Evolutionary conservation across 2,113 vertebrate species (phyloP), one percentile per base, ranked within the genome.

Genomic region (Centrocercus urophasianus): DNA sequence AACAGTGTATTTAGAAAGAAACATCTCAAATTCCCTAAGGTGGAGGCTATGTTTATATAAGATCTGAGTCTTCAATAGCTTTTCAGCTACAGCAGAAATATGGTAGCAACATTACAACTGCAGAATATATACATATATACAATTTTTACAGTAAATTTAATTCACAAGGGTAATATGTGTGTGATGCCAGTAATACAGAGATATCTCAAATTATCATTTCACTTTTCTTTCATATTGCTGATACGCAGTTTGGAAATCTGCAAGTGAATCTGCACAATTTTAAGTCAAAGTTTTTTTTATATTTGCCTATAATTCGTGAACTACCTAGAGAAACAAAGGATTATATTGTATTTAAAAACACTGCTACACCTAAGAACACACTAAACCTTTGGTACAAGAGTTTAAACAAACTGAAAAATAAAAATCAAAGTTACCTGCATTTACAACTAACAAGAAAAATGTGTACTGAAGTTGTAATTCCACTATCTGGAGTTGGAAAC

Each of bases 21-120:
- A 5, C 0, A 19, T 30, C 36, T 22, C 50, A 70, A 21, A 36
- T 1, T 48, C 12, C 32, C 65, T 20, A n/a, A n/a, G 15, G 21
- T 2, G 59, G 40, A 42, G 22, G 36, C 27, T 2, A 0, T 27
- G 7, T 24, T 77, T 13, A 40, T 48, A 13, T 30, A 81, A 59
- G 7, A 42, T 13, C 4, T 3, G 22, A 5, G 38, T 30, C 3
- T 47, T 43, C 45, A 73, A 11, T 0, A 48, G 3, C 25, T 4
- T 43, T 63, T 42, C 17, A 74, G 47, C 8, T 48, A 11, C 40
- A 36, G 11, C 17, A 75, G 3, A 5, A 86, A 9, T 45, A 45
- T 34, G 16, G 20, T 8, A 42, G 7, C 61, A 90, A 8, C 19
- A 20, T 52, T 76, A 45, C 0, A 43, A 72, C 38, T 64, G 48